These are phyloP conservation scores for Myoxocephalus aenaeus DNA, from an alignment of 2,797 vertebrate species.

Conservation along the genomic window DNA sequence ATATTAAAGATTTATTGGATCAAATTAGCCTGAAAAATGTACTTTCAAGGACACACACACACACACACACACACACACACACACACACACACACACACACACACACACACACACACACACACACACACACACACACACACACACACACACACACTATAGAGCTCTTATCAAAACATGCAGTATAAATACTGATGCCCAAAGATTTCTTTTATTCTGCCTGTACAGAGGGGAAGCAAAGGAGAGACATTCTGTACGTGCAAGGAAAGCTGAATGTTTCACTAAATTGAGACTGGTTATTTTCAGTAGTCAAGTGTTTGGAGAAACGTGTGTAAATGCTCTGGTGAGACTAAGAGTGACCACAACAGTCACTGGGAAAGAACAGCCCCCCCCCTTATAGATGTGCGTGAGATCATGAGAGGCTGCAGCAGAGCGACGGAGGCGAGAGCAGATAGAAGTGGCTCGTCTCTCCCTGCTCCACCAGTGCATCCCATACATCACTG, in stretches of 20 bases:
- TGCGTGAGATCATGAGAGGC: slow-evolving; percentile 38
- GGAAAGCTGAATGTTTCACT: slow-evolving; percentile 84
- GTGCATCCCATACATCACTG: slow-evolving; percentile 81
- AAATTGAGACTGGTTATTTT: slow-evolving; percentile 69
- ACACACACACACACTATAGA: background rate
- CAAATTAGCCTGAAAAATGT: slow-evolving; percentile 27
- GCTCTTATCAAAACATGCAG: slow-evolving; percentile 9
- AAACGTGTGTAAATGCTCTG: slow-evolving; percentile 27
- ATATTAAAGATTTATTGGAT: slow-evolving; percentile 22
- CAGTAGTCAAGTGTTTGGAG: slow-evolving; percentile 44
- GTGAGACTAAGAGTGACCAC: slow-evolving; percentile 53
- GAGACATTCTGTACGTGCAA: slow-evolving; percentile 76
- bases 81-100: background rate
- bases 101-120: background rate
- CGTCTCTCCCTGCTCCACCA: slow-evolving; percentile 51
- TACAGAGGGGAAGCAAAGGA: slow-evolving; percentile 72
- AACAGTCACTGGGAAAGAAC: slow-evolving; percentile 49
- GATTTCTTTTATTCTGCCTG: slow-evolving; percentile 62
- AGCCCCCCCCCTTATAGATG: slow-evolving; percentile 36
- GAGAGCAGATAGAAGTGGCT: slow-evolving; percentile 48
- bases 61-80: background rate
- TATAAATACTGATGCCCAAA: slow-evolving; percentile 26
- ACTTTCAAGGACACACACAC: slow-evolving; percentile 21
- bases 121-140: background rate
- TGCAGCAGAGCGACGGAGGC: slow-evolving; percentile 35